Conservation (phyloP, 1,140 invertebrate species). For the Caenorhabditis briggsae region DNA sequence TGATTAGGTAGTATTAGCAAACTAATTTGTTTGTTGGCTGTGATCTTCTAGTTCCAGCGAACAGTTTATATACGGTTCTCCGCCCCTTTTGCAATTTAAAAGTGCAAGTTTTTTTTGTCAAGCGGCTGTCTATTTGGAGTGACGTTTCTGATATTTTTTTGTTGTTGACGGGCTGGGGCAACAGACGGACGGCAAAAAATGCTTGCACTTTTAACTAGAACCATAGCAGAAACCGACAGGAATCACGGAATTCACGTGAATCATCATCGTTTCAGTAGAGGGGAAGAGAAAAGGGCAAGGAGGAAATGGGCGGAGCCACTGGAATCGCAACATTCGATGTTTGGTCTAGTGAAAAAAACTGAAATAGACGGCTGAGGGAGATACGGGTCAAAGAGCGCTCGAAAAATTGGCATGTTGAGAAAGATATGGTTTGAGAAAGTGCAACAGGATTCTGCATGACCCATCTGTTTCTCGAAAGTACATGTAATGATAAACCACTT, state of each 20-base stretch:
- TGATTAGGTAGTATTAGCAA: neutral
- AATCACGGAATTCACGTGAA: slow-evolving; percentile 46
- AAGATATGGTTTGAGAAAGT: neutral
- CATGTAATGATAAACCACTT: neutral
- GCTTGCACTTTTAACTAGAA: slow-evolving; percentile 47
- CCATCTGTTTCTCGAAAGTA: neutral
- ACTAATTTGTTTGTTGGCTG: neutral
- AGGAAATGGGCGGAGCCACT: neutral
- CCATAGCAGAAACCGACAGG: slow-evolving; percentile 16
- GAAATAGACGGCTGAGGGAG: slow-evolving; percentile 16
- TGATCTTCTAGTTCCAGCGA: neutral
- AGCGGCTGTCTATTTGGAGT: neutral
- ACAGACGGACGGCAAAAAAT: neutral
- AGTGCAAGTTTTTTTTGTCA: slow-evolving; percentile 34
- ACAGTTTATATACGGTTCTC: slow-evolving; percentile 28
- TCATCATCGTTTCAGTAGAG: slow-evolving; percentile 21
- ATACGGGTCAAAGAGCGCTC: slow-evolving; percentile 12
- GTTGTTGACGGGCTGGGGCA: slow-evolving; percentile 1
- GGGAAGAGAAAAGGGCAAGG: neutral
- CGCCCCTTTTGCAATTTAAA: slow-evolving; percentile 27
- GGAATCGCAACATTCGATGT: slow-evolving; percentile 49
- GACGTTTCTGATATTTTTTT: slow-evolving; percentile 18
- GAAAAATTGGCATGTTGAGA: neutral
- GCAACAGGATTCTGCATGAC: neutral
- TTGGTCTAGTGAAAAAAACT: slow-evolving; percentile 23